These are phyloP conservation scores for Luscinia luscinia DNA, from an alignment of 2,797 vertebrate genomes.

Conservation along the genomic window DNA sequence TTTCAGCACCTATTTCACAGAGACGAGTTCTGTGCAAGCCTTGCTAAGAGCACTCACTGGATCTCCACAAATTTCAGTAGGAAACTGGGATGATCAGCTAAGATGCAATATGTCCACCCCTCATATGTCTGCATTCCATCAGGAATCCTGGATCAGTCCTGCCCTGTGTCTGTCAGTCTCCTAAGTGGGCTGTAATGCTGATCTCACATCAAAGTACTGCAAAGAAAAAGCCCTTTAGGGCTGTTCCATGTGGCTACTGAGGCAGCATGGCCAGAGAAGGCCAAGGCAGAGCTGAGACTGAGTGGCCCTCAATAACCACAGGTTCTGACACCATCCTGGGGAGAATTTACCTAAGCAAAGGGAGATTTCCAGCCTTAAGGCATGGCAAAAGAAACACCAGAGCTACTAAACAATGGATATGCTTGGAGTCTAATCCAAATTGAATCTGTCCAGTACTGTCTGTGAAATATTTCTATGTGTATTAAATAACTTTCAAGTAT, in stretches of 20 bases:
- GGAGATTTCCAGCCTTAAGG: neutral
- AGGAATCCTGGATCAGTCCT: neutral
- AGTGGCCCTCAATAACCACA: neutral
- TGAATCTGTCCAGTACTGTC: neutral
- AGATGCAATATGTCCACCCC: neutral
- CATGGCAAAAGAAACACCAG: neutral
- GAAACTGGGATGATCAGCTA: neutral
- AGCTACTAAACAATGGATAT: neutral
- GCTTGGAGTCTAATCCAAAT: neutral
- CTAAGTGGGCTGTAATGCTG: neutral
- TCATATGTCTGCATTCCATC: neutral
- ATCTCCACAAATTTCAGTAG: neutral
- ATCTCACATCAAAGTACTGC: neutral
- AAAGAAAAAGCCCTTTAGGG: neutral
- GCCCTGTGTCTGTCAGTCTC: neutral
- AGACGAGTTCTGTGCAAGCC: neutral
- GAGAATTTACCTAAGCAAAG: neutral
- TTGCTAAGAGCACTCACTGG: neutral
- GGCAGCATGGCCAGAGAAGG: neutral
- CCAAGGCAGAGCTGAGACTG: neutral
- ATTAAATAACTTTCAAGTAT: neutral
- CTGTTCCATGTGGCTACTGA: neutral
- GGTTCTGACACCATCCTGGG: neutral
- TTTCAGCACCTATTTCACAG: neutral
- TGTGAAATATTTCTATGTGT: neutral